phyloP scores from a whole-genome alignment of 2,797 vertebrate species.

The Myripristis murdjan region DNA sequence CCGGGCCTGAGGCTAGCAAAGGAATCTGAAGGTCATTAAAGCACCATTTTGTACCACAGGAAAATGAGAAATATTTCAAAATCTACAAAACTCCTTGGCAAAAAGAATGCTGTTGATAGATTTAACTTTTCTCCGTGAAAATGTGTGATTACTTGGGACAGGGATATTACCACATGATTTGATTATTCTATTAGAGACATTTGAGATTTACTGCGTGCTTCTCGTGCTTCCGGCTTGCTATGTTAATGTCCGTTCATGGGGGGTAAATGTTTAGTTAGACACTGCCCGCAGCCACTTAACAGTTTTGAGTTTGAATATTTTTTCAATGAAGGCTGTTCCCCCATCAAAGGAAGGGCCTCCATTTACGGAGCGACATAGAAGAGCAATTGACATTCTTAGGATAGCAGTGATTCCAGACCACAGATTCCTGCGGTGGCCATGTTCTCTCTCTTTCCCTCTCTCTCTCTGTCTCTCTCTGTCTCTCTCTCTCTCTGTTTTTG shows the following conservation, averaged over 20 bases:
- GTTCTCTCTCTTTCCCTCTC: constrained; percentile 20
- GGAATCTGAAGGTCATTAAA: constrained; percentile 53
- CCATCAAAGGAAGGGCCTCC: constrained; percentile 60
- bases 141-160: constrained; percentile 41
- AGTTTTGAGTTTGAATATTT: constrained; percentile 60
- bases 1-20: not conserved
- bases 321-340: constrained; percentile 64
- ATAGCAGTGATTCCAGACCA: constrained; percentile 82
- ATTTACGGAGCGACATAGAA: constrained; percentile 66
- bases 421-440: constrained; percentile 83
- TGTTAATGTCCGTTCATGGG: constrained; percentile 63
- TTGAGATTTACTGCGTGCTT: constrained; percentile 58
- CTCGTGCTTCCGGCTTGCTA: constrained; percentile 37
- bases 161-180: constrained; percentile 58
- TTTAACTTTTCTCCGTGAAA: constrained; percentile 42
- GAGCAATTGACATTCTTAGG: constrained; percentile 78
- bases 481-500: constrained; percentile 72
- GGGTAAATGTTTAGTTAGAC: constrained; percentile 72
- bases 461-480: not conserved
- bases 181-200: constrained; percentile 58
- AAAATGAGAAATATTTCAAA: constrained; percentile 58
- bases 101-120: constrained; percentile 46
- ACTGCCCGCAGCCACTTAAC: constrained; percentile 63
- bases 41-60: constrained; percentile 48
- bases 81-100: constrained; percentile 37